phyloP scores from a whole-genome alignment of 2,113 vertebrate species.

The Muntiacus reevesi region DNA sequence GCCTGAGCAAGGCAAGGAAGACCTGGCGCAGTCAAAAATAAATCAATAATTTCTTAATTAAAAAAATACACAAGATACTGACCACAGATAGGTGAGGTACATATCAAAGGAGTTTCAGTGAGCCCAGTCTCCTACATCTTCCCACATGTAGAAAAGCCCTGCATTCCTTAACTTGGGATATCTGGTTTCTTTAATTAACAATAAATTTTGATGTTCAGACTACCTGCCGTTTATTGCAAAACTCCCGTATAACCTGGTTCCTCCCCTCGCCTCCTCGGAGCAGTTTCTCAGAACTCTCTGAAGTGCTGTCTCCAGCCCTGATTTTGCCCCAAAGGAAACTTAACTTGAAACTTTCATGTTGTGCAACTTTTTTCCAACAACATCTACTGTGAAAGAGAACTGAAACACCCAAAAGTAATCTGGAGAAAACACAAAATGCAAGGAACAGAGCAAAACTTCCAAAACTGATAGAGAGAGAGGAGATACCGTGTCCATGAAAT shows the following conservation, averaged over 20 bases:
- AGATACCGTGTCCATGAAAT: rapidly evolving
- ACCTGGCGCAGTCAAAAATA: not conserved
- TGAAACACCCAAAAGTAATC: not conserved
- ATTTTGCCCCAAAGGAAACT: not conserved
- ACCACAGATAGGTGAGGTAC: not conserved
- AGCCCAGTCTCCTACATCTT: not conserved
- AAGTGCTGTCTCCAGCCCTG: not conserved
- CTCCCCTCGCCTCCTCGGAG: not conserved
- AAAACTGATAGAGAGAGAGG: not conserved
- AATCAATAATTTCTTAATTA: not conserved
- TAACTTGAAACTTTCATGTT: not conserved
- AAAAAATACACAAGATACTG: not conserved
- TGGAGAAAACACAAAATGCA: not conserved
- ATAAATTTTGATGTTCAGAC: not conserved
- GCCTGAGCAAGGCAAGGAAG: not conserved
- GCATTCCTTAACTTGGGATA: not conserved
- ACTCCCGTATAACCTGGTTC: not conserved
- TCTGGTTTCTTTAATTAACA: not conserved
- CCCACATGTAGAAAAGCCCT: not conserved
- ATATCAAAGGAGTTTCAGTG: not conserved
- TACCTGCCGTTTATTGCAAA: not conserved
- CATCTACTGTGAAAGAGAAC: not conserved
- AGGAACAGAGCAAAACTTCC: not conserved
- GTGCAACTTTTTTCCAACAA: not conserved
- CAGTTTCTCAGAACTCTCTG: not conserved